These are phyloP conservation scores for Pardosa pseudoannulata DNA, from an alignment of 2,888 invertebrate species.

Conservation along the genomic window DNA sequence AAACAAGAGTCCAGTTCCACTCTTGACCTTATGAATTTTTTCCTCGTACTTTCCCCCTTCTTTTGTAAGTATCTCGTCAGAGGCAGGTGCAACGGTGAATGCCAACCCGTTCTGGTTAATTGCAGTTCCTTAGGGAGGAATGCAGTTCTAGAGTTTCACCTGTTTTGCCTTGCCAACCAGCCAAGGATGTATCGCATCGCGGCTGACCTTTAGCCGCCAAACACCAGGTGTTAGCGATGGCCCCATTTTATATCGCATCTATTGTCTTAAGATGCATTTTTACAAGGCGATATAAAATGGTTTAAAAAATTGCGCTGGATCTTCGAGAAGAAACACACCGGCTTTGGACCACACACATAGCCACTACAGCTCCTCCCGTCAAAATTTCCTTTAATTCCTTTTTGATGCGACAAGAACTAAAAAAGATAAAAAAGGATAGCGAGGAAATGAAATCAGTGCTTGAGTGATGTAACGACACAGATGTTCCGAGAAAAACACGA, in stretches of 20 bases:
- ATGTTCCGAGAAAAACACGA: slow-evolving; percentile 38
- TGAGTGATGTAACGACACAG: slow-evolving; percentile 33
- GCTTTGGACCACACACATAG: slow-evolving; percentile 53
- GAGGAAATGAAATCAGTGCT: slow-evolving; percentile 22
- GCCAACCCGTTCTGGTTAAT: slow-evolving; percentile 68
- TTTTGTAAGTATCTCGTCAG: neutral
- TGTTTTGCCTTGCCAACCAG: slow-evolving; percentile 41
- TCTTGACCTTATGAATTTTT: neutral
- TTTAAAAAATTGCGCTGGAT: slow-evolving; percentile 1
- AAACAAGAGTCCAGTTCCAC: neutral
- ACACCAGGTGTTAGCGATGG: slow-evolving; percentile 54
- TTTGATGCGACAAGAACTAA: slow-evolving; percentile 16
- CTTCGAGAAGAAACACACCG: neutral
- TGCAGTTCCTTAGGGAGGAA: slow-evolving; percentile 46
- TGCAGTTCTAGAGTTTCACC: slow-evolving; percentile 60
- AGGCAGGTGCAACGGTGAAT: slow-evolving; percentile 65
- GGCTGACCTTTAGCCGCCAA: slow-evolving; percentile 48
- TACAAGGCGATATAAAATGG: slow-evolving; percentile 26
- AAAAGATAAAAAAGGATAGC: neutral
- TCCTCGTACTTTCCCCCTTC: neutral
- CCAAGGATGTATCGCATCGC: slow-evolving; percentile 35
- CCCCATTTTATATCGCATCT: slow-evolving; percentile 38
- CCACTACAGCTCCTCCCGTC: slow-evolving; percentile 20
- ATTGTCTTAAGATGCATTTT: slow-evolving; percentile 44
- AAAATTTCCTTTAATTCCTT: slow-evolving; percentile 35